These are phyloP conservation scores for Scrobipalpa atriplicella DNA, from an alignment of 2,888 invertebrate species.

Conservation along the genomic window DNA sequence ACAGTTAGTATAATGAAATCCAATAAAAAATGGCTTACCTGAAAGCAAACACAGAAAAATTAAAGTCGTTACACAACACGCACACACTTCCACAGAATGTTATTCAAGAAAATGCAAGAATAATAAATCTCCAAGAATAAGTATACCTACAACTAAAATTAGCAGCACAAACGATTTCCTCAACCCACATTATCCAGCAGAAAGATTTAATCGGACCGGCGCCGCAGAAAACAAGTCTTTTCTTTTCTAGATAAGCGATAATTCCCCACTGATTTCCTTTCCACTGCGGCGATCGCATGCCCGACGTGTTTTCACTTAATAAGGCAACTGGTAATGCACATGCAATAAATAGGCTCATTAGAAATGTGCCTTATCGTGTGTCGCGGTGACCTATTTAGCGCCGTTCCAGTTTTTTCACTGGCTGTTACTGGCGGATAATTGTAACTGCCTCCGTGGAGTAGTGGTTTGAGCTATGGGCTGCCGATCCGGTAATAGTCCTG, in stretches of 20 bases:
- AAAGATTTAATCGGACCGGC: slow-evolving; percentile 28
- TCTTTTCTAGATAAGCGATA: slow-evolving; percentile 36
- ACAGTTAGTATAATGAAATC: neutral
- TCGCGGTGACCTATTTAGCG: slow-evolving; percentile 38
- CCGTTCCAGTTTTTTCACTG: slow-evolving; percentile 29
- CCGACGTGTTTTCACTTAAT: slow-evolving; percentile 53
- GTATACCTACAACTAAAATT: neutral
- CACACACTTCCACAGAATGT: no score
- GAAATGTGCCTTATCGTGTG: slow-evolving; percentile 39
- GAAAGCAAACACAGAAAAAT: neutral
- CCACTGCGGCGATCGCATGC: slow-evolving; percentile 43
- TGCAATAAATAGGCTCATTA: slow-evolving; percentile 44
- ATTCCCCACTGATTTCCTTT: slow-evolving; percentile 54
- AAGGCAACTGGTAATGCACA: slow-evolving; percentile 49
- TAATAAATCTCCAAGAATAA: neutral
- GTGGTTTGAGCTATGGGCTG: no score
- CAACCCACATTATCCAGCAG: slow-evolving; percentile 23
- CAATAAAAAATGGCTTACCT: neutral
- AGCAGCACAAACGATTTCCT: slow-evolving; percentile 9
- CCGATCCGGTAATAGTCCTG: no score
- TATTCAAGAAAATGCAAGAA: neutral
- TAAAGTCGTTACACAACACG: neutral
- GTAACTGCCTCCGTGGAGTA: neutral
- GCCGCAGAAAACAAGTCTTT: slow-evolving; percentile 26
- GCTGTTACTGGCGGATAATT: slow-evolving; percentile 2